Percentiles rank a stretch among this genome's conserved stretches.
phyloP scores from a whole-genome alignment of 1,140 invertebrate genomes.

The Drosophila varians region DNA sequence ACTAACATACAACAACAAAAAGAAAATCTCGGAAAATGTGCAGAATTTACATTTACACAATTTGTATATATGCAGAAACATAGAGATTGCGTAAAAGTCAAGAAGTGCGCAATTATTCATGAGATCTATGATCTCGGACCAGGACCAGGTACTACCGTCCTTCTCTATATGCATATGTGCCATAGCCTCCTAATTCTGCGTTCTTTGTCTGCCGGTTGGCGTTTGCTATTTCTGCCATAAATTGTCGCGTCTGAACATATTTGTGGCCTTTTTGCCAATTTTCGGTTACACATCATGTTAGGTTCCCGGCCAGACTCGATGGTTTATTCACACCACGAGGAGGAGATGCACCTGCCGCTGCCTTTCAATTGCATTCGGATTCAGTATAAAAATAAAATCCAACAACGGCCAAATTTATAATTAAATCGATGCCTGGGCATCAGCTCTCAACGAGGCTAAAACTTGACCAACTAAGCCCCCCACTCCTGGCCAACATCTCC shows the following conservation, averaged over 20 bases:
- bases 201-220: constrained; percentile 45
- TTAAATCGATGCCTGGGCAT: constrained; percentile 46
- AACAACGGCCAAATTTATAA: constrained; percentile 37
- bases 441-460: constrained; percentile 11
- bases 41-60: constrained; percentile 51
- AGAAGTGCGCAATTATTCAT: constrained; percentile 73
- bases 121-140: constrained; percentile 41
- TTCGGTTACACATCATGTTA: constrained; percentile 75
- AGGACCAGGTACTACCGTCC: constrained; percentile 8
- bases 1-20: too few relatives aligned
- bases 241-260: constrained; percentile 65
- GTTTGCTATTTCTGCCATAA: constrained; percentile 62
- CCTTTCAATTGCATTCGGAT: constrained; percentile 24
- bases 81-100: constrained; percentile 26
- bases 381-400: constrained; percentile 33
- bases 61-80: constrained; percentile 25
- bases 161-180: too few relatives aligned
- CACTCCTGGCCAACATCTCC: constrained; percentile 18
- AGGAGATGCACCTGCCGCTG: constrained; percentile 62
- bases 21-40: constrained; percentile 45
- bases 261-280: constrained; percentile 70
- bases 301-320: constrained; percentile 30
- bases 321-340: too few relatives aligned
- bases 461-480: constrained; percentile 16
- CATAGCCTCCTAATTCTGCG: constrained; percentile 15